Evolutionary conservation across 2,888 invertebrate species (phyloP), one percentile per base, ranked within the genome.

Genomic region (Campoplex nolae): DNA sequence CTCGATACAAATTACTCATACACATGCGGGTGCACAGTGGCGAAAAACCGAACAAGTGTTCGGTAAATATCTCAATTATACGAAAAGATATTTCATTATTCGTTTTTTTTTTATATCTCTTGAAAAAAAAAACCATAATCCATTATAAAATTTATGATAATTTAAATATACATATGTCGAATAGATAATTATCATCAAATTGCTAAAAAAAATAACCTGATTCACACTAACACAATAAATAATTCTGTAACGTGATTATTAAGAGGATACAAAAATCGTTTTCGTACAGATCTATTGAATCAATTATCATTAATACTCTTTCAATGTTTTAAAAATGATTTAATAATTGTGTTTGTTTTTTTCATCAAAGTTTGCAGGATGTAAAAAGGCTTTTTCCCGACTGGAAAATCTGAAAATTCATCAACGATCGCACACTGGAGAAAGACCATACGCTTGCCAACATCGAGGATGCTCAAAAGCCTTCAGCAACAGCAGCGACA

Each of bases 371-470:
- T 99, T 98, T 94, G 96, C 97, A 78, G 98, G 98, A 0, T 99
- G 99, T 94, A 97, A 96, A 85, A 99, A 99, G 94, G 98, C 99
- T 0, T 99, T 99, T 95, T 99, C 99, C 1, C 96, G 99, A 0
- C 95, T 99, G 90, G 99, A 99, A 95, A 99, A 99, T 95, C 95
- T 99, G 90, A 99, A 99, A 95, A 99, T 99, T 90, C 99, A 99
- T 95, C 97, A 99, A 88, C 95, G 99, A 54, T 98, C 98, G 1
- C 99, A 99, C 94, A 99, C 99, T 0, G 99, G 99, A 0, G 99
- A 99, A 94, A 96, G 99, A 67, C 99, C 99, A 0, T 99, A 99
- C 93, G 96, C 97, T 84, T 99, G 99, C 92, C 98, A 99, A 90
- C 98, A 98, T 90, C 96, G 97, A 0, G 97, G 98, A 79, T 99